phyloP scores from a whole-genome alignment of 1,140 invertebrate species.

The Lepeophtheirus salmonis region DNA sequence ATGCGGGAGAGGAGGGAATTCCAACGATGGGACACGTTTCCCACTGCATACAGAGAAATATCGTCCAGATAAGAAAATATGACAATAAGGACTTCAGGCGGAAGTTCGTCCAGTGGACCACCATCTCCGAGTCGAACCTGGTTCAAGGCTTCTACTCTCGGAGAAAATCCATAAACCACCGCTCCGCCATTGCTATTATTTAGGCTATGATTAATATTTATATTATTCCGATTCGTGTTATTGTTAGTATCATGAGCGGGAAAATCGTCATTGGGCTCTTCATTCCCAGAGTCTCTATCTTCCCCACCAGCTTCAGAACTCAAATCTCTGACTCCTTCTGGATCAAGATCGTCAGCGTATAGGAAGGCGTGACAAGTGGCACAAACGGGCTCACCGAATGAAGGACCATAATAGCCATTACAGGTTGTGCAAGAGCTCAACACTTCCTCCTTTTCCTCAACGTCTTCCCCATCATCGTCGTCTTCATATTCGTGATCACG shows the following conservation, averaged over 20 bases:
- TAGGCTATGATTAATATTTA: neutral
- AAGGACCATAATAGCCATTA: slow-evolving; percentile 76
- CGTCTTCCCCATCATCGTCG: no score
- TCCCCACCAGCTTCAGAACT: slow-evolving; percentile 23
- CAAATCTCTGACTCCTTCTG: slow-evolving; percentile 32
- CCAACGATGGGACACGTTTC: slow-evolving; percentile 68
- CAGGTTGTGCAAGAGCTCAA: slow-evolving; percentile 50
- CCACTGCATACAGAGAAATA: slow-evolving; percentile 64
- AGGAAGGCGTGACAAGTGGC: slow-evolving; percentile 76
- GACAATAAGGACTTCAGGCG: slow-evolving; percentile 36
- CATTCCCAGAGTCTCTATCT: slow-evolving; percentile 18
- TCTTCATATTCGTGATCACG: no score
- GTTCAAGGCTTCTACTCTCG: neutral
- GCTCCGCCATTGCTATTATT: neutral
- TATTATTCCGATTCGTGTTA: no score
- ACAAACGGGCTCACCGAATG: slow-evolving; percentile 76
- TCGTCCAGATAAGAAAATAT: slow-evolving; percentile 79
- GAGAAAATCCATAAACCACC: no score
- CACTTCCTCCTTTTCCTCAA: neutral
- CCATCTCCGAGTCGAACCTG: neutral
- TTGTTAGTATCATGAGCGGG: slow-evolving; percentile 14
- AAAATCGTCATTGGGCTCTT: slow-evolving; percentile 16
- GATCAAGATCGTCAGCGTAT: slow-evolving; percentile 53
- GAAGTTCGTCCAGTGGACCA: slow-evolving; percentile 4
- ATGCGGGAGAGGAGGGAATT: slow-evolving; percentile 39